Evolutionary conservation across 2,888 invertebrate species (phyloP).

Genomic region (Ypsolopha scabrella): DNA sequence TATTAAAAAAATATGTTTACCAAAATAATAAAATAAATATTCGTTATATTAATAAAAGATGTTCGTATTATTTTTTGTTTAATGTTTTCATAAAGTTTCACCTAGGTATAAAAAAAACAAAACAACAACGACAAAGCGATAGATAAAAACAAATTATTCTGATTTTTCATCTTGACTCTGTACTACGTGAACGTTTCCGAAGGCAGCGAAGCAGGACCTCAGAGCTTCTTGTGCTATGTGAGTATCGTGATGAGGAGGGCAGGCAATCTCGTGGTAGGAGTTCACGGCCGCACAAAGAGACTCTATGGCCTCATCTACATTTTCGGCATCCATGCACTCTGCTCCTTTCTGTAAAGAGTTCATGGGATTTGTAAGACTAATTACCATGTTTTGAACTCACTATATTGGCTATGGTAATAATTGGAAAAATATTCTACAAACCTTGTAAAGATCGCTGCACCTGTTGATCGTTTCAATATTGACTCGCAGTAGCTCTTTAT

Average conservation of each 20-base stretch:
- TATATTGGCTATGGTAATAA: too few species aligned
- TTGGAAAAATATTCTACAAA: slow-evolving; percentile 12
- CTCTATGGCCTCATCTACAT: slow-evolving; percentile 63
- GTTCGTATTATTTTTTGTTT: too few species aligned
- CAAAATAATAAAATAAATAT: too few species aligned
- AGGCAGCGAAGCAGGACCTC: slow-evolving; percentile 72
- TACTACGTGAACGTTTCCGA: slow-evolving; percentile 57
- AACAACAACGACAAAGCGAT: background rate
- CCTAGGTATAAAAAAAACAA: background rate
- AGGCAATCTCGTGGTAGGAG: slow-evolving; percentile 71
- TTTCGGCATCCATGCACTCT: slow-evolving; percentile 63
- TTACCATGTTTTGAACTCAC: too few species aligned
- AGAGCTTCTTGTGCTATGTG: slow-evolving; percentile 79
- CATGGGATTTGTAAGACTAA: too few species aligned
- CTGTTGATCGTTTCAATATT: slow-evolving; percentile 32
- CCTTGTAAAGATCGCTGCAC: slow-evolving; percentile 41
- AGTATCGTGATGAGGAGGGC: slow-evolving; percentile 75
- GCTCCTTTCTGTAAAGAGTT: slow-evolving; percentile 34
- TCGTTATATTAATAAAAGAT: too few species aligned
- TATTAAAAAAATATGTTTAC: too few species aligned
- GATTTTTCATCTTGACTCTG: background rate
- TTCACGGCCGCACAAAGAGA: slow-evolving; percentile 70
- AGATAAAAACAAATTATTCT: background rate
- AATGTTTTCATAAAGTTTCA: too few species aligned
- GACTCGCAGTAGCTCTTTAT: slow-evolving; percentile 30